A percentile compares a stretch with the other conserved stretches of the same genome.
Evolutionary conservation across 2,888 invertebrate species (phyloP).

Genomic region (Theretra japonica): DNA sequence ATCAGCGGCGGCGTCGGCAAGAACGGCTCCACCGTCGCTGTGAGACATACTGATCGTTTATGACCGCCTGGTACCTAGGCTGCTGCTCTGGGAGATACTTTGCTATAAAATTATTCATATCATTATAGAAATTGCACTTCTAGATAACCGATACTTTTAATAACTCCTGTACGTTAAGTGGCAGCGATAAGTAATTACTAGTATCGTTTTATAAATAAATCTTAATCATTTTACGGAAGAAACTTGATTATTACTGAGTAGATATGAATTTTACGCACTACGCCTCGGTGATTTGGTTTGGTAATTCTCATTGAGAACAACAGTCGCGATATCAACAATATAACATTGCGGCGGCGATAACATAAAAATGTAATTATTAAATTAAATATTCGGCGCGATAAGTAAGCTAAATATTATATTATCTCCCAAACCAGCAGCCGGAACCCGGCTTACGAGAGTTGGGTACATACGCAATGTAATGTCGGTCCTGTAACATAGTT

Average conservation of each 20-base stretch:
- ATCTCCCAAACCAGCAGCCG: constrained; percentile 45
- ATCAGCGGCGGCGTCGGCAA: constrained; percentile 97
- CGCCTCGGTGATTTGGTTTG: not conserved
- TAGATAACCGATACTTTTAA: not conserved
- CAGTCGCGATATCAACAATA: not conserved
- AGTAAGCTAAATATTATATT: constrained; percentile 24
- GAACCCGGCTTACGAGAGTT: constrained; percentile 42
- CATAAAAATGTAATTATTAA: not conserved
- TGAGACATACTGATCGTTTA: constrained; percentile 83
- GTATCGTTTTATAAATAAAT: not conserved
- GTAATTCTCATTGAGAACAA: no score
- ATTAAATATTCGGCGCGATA: not conserved
- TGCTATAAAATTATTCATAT: not conserved
- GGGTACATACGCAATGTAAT: constrained; percentile 43
- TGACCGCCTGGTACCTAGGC: constrained; percentile 12
- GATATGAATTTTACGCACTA: not conserved
- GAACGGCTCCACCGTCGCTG: constrained; percentile 99
- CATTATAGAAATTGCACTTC: not conserved
- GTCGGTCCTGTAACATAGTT: constrained; percentile 44
- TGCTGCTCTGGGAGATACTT: constrained; percentile 22
- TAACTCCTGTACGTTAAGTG: not conserved
- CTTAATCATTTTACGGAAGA: not conserved
- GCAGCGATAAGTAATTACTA: not conserved
- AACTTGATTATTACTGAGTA: not conserved
- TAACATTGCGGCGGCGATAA: not conserved